These are phyloP conservation scores for Papilio dardanus DNA, from an alignment of 1,140 invertebrate genomes.

Conservation along the genomic window DNA sequence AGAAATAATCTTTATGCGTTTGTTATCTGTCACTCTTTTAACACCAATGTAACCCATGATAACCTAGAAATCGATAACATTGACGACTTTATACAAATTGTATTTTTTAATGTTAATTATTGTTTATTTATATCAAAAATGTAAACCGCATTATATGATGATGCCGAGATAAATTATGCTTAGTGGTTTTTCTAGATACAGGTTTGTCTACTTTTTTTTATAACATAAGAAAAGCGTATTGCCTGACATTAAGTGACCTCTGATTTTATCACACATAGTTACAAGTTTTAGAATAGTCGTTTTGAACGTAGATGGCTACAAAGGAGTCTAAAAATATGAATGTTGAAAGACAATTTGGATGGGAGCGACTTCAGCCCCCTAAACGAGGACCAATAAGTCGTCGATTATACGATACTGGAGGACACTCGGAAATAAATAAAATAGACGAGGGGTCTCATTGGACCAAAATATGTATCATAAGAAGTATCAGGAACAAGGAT, in stretches of 20 bases:
- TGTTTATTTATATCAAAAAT: conserved; percentile 4
- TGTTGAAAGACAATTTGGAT: too few relatives aligned
- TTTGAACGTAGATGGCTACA: too few relatives aligned
- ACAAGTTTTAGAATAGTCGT: too few relatives aligned
- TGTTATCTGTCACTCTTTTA: background rate
- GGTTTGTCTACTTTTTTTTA: background rate
- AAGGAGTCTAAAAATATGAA: too few relatives aligned
- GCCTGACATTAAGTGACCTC: background rate
- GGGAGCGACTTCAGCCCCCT: too few relatives aligned
- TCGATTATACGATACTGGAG: too few relatives aligned
- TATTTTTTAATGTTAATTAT: background rate
- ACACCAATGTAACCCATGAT: background rate
- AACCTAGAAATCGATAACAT: background rate
- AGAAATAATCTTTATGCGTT: background rate
- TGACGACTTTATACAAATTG: background rate
- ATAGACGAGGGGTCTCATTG: too few relatives aligned
- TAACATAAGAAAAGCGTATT: background rate
- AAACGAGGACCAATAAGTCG: too few relatives aligned
- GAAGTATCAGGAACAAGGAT: too few relatives aligned
- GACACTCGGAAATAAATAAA: too few relatives aligned
- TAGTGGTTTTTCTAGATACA: background rate
- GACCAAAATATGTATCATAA: too few relatives aligned
- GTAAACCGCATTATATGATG: background rate
- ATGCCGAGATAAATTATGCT: background rate
- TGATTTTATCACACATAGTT: background rate